A percentile compares a stretch with the other conserved stretches of the same genome.
Conservation (phyloP, 2,797 vertebrate genomes). For the Oryzias sinensis region DNA sequence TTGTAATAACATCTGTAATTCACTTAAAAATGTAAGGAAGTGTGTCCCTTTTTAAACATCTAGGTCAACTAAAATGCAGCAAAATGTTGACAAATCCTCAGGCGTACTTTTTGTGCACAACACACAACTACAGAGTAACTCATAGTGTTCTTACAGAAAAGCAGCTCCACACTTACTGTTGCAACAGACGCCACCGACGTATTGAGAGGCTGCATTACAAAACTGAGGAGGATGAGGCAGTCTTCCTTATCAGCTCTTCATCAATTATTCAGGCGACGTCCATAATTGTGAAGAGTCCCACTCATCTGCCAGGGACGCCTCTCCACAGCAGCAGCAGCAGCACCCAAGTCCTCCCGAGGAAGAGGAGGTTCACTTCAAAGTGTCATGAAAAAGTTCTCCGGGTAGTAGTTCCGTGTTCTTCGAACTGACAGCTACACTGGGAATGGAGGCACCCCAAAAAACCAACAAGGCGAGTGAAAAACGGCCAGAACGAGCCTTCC, state of each 20-base stretch:
- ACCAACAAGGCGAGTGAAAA: slow-evolving; percentile 4
- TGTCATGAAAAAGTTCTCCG: slow-evolving; percentile 18
- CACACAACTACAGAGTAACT: not conserved
- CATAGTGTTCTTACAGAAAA: not conserved
- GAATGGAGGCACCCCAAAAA: too few species aligned
- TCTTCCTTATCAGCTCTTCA: slow-evolving; percentile 8
- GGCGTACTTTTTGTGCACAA: slow-evolving; percentile 1
- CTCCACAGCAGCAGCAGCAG: too few species aligned
- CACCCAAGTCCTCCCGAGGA: not conserved
- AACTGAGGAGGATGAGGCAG: slow-evolving; percentile 1
- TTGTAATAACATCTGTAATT: too few species aligned
- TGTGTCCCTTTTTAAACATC: too few species aligned
- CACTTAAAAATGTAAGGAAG: too few species aligned
- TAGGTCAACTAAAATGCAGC: not conserved
- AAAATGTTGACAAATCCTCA: slow-evolving; percentile 1
- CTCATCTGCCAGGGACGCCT: not conserved
- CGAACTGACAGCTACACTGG: slow-evolving; percentile 3
- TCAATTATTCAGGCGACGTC: slow-evolving; percentile 16
- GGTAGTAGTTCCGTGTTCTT: slow-evolving; percentile 64
- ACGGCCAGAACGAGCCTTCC: slow-evolving; percentile 8
- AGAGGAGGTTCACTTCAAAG: slow-evolving; percentile 5
- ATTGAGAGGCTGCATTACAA: slow-evolving; percentile 14
- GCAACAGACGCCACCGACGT: not conserved
- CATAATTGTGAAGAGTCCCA: slow-evolving; percentile 1
- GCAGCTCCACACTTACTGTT: slow-evolving; percentile 1